Base-by-base conservation (phyloP, 1,140 invertebrate species). In the Mercenaria mercenaria region DNA sequence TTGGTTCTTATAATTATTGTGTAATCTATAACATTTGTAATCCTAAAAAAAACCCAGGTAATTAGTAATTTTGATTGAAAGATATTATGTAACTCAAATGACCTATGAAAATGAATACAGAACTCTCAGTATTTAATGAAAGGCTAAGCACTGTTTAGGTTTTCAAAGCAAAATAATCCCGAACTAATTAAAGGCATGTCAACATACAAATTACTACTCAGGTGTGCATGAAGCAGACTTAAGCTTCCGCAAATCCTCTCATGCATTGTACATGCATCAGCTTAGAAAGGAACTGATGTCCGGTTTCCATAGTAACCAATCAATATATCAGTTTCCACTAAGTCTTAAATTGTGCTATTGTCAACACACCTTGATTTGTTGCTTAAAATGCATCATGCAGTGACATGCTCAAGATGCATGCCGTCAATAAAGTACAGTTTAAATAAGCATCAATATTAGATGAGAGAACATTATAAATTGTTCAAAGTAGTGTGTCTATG, bases 241-340 rank as follows among this genome's bases (percentile, higher is more conserved):
- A 64, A 64, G 59, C 59, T 64, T 47, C 59, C 4, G 11, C 15
- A 64, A 29, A 1, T 23, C 37, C 67, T 72, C 34, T 29, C 34
- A 23, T 41, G 37, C 67, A 72, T 39, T 72, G 34, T 39, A n/a
- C 67, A 72, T 72, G 67, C 67, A 72, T 72, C 39, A 15, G 18
- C 67, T 50, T 18, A 41, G n/a, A 26, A 52, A 47, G 43, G 43
- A 47, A 50, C 26, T 34, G 3, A 77, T 77, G 74, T 52, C 74
- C 74, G 50, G 41, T 52, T 52, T 50, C 74, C 47, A 77, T 77
- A 23, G 43, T 13, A 77, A 77, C 74, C 6, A 52, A 77, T 77
- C 74, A 77, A 77, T 77, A 47, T 77, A 77, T 77, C 18, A 77
- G 50, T 77, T 77, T 50, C 47, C n/a, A 20, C 34, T 67, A 39